Base-by-base conservation (phyloP, 2,888 invertebrate genomes). In the Tenthredo livida region DNA sequence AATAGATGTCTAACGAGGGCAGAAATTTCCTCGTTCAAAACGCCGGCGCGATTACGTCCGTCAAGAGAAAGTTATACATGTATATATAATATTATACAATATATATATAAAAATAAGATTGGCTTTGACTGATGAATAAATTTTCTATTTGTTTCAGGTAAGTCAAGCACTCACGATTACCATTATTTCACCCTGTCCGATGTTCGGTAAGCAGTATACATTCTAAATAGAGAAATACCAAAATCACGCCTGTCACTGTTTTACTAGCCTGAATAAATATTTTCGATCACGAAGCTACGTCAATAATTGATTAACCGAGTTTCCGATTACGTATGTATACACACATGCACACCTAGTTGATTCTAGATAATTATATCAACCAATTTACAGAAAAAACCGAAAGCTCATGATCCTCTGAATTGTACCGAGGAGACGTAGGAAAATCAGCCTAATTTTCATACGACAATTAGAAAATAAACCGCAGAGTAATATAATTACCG, bases 91-190 rank as follows among this genome's bases (percentile, higher is more conserved):
- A 37, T 37, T 37, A 37, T 37, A 47, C n/a, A n/a, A 33, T 43
- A 15, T 12, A 15, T 12, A 3, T 47, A 47, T n/a, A 15, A 12
- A 40, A 72, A 40, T 7, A 12, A 37, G 40, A 43, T 40, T 72
- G 72, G 40, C 40, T 43, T 43, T 73, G 10, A 29, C 72, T 73
- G 43, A 58, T 54, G 33, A 37, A 61, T 61, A 21, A 37, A 78
- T n/a, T 61, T 40, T 61, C 17, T 58, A n/a, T 58, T 37, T 61
- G 78, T 78, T 78, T 78, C 78, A 61, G 78, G 78, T 78, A 50
- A 78, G 78, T 78, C 61, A 10, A 77, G 6, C 10, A 33, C 15
- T 37, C 17, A 12, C 9, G 17, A 73, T 77, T 25, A 0, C 10
- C 29, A 17, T 40, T 40, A n/a, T 54, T 77, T 33, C 4, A n/a